Evolutionary conservation across 35 echinoderm and acorn worm species (phyloP).

Genomic region (Ptychodera flava): DNA sequence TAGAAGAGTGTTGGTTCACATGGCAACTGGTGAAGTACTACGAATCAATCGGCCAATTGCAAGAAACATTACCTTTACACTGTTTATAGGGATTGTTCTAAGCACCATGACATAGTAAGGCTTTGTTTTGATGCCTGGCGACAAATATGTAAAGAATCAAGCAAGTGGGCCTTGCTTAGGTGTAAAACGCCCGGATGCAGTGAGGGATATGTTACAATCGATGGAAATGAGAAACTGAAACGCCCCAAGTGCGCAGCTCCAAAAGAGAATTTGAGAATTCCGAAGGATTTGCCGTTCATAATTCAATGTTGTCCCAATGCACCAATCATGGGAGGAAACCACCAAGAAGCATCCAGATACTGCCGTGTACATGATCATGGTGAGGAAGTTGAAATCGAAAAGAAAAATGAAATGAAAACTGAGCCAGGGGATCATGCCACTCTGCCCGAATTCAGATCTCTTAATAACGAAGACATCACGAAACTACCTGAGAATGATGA

Average conservation of each 20-base stretch:
- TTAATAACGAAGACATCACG: too few species aligned
- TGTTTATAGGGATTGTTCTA: too few species aligned
- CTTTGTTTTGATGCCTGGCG: too few species aligned
- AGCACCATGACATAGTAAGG: too few species aligned
- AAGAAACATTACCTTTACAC: too few species aligned
- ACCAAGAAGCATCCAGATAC: not conserved
- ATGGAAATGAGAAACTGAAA: not conserved
- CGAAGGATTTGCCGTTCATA: not conserved
- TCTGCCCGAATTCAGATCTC: too few species aligned
- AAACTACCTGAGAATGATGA: not conserved
- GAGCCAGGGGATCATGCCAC: too few species aligned
- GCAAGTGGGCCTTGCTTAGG: not conserved
- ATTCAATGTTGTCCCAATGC: not conserved
- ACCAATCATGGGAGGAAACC: not conserved
- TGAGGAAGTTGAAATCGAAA: not conserved
- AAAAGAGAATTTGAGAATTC: not conserved
- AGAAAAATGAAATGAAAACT: not conserved
- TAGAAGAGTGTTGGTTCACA: too few species aligned
- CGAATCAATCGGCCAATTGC: too few species aligned
- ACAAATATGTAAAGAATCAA: too few species aligned
- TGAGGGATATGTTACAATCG: not conserved
- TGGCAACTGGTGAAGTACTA: too few species aligned
- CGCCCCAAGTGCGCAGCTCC: conserved; percentile 5
- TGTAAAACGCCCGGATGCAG: not conserved
- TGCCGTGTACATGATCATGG: not conserved